Conservation (phyloP, 2,113 vertebrate species). For the Brachyhypopomus occidentalis region DNA sequence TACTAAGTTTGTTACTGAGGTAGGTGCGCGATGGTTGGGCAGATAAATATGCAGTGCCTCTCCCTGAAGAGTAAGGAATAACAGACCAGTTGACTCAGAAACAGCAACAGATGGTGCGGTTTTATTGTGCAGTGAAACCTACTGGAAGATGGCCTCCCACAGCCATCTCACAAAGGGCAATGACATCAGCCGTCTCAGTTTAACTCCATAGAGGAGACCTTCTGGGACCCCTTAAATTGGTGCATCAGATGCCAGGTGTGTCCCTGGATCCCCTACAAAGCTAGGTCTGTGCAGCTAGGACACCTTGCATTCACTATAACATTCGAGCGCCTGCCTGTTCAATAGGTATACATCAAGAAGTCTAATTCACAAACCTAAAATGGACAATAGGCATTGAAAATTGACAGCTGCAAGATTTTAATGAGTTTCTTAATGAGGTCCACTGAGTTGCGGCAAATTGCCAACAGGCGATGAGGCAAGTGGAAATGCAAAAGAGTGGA, state of each 20-base stretch:
- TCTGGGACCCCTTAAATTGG: slow-evolving; percentile 5
- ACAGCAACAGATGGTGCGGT: slow-evolving; percentile 22
- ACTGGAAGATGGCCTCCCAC: slow-evolving; percentile 31
- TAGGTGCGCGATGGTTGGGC: not conserved
- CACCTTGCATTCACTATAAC: not conserved
- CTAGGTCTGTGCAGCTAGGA: not conserved
- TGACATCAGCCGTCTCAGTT: slow-evolving; percentile 38
- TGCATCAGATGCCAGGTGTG: not conserved
- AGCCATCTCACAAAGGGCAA: slow-evolving; percentile 12
- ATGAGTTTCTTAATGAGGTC: slow-evolving; percentile 52
- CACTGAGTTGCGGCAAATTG: slow-evolving; percentile 34
- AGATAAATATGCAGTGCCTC: slow-evolving; percentile 3
- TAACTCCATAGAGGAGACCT: slow-evolving; percentile 22
- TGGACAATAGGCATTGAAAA: slow-evolving; percentile 32
- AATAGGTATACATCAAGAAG: not conserved
- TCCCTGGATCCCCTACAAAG: slow-evolving; percentile 24
- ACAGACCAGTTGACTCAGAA: slow-evolving; percentile 15
- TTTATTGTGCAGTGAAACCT: slow-evolving; percentile 19
- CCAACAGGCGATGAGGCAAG: not conserved
- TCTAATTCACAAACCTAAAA: slow-evolving; percentile 5
- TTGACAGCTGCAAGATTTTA: slow-evolving; percentile 45
- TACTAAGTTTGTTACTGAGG: not conserved
- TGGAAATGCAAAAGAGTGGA: not conserved
- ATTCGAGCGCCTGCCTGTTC: slow-evolving; percentile 1
- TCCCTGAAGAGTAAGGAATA: not conserved